These are phyloP conservation scores for Leptopilina syphax DNA, from an alignment of 2,888 invertebrate species.

Conservation along the genomic window DNA sequence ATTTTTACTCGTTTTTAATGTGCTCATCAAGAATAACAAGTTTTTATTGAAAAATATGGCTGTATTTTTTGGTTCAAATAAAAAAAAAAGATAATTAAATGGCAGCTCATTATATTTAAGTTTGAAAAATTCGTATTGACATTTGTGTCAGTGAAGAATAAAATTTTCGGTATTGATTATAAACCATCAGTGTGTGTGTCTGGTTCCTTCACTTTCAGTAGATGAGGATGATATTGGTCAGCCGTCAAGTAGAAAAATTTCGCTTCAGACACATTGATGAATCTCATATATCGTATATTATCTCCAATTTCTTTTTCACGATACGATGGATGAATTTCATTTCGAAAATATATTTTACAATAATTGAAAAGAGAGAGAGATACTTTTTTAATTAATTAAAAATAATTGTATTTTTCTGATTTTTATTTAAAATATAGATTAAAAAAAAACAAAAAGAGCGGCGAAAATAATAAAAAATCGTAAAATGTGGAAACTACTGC, in stretches of 20 bases:
- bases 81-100: too few relatives aligned
- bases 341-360: too few relatives aligned
- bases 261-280: background rate
- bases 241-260: conserved; percentile 19
- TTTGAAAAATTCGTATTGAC: background rate
- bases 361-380: too few relatives aligned
- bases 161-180: background rate
- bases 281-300: background rate
- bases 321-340: background rate
- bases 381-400: too few relatives aligned
- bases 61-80: too few relatives aligned
- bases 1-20: too few relatives aligned
- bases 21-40: too few relatives aligned
- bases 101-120: too few relatives aligned
- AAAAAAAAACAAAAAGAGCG: background rate
- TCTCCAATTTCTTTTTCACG: background rate
- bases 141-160: background rate
- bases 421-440: background rate
- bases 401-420: too few relatives aligned
- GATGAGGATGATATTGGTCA: conserved; percentile 23
- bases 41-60: too few relatives aligned
- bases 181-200: background rate
- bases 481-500: conserved; percentile 6
- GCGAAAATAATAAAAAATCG: background rate
- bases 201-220: conserved; percentile 6